These are phyloP conservation scores for Hyperoplus immaculatus DNA, from an alignment of 2,797 vertebrate genomes.

Conservation along the genomic window DNA sequence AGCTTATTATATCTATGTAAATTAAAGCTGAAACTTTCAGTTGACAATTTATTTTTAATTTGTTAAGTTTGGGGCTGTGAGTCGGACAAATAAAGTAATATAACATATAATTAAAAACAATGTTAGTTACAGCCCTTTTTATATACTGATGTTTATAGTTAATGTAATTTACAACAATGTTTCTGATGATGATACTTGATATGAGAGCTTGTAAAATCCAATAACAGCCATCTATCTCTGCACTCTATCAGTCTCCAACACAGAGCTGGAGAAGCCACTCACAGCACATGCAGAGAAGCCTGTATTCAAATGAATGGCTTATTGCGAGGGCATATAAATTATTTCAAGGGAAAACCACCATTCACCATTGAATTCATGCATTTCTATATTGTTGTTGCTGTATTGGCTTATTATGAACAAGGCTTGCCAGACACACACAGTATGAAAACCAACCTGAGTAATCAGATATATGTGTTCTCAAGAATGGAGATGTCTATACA, in stretches of 20 bases:
- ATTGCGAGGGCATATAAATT: constrained; percentile 52
- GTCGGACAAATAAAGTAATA: not conserved
- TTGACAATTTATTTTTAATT: not conserved
- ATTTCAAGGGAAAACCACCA: constrained; percentile 4
- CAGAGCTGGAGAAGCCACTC: constrained; percentile 1
- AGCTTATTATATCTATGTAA: not conserved
- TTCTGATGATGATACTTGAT: not conserved
- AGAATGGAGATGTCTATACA: constrained; percentile 56
- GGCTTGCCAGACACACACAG: constrained; percentile 7
- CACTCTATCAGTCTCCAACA: not conserved
- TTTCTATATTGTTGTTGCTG: constrained; percentile 13
- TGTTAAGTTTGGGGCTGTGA: not conserved
- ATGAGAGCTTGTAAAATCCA: not conserved
- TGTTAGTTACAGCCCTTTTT: not conserved
- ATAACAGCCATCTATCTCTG: not conserved
- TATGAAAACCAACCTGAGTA: constrained; percentile 52
- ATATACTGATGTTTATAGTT: not conserved
- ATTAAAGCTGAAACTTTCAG: not conserved
- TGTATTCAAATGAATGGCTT: constrained; percentile 44
- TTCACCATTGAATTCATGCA: constrained; percentile 11
- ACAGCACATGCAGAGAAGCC: constrained; percentile 19
- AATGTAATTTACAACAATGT: not conserved
- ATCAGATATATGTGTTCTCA: constrained; percentile 72
- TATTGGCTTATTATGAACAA: constrained; percentile 40
- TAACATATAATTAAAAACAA: not conserved